Conservation (phyloP, 1,140 invertebrate species). For the Nasonia longicornis region DNA sequence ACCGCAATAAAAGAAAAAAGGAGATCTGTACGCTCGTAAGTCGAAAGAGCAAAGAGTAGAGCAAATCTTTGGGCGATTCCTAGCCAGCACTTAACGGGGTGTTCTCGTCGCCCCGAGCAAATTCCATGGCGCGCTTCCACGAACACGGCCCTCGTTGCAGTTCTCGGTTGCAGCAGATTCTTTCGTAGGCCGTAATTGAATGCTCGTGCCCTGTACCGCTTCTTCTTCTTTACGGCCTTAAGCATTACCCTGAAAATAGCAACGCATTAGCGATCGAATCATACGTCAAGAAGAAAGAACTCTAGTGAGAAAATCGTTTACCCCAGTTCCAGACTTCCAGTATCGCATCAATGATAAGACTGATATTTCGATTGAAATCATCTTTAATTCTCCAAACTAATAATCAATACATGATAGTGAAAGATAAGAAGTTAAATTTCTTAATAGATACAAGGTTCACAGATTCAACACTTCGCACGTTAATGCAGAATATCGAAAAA, state of each 20-base stretch:
- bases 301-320: no score
- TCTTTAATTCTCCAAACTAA: conserved; percentile 43
- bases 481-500: neutral
- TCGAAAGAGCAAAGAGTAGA: conserved; percentile 4
- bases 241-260: neutral
- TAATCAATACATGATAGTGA: conserved; percentile 36
- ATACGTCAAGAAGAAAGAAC: neutral
- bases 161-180: neutral
- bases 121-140: conserved; percentile 32
- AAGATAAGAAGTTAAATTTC: conserved; percentile 40
- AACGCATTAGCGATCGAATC: neutral
- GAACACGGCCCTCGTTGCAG: conserved; percentile 5
- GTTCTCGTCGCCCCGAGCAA: conserved; percentile 26
- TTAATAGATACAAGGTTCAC: conserved; percentile 34
- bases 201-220: neutral
- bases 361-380: conserved; percentile 27
- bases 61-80: conserved; percentile 8
- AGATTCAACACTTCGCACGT: conserved; percentile 7
- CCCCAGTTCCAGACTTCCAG: no score
- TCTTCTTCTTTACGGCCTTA: neutral
- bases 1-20: neutral
- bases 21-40: neutral
- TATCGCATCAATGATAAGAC: neutral
- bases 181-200: neutral
- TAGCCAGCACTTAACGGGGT: conserved; percentile 30